Conservation (phyloP, 64 coral and sea anemone species). For the Montipora capricornis region DNA sequence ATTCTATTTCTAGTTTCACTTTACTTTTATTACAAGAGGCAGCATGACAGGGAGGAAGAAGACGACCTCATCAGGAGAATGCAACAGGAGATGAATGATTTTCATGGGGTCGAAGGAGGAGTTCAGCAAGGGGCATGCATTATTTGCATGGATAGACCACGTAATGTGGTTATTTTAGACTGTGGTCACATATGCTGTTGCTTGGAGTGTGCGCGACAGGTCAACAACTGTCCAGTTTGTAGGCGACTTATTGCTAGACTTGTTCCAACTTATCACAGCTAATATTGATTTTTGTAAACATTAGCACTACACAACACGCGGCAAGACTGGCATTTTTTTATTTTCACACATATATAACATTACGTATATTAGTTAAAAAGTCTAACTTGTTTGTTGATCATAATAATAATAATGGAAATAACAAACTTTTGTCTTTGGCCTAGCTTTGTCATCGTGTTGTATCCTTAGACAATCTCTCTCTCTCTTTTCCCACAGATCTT, state of each 20-base stretch:
- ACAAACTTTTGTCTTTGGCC: too few relatives aligned
- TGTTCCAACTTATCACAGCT: slow-evolving; percentile 85
- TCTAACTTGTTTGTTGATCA: too few relatives aligned
- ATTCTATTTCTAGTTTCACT: slow-evolving; percentile 76
- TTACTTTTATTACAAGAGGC: slow-evolving; percentile 71
- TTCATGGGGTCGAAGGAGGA: slow-evolving; percentile 6
- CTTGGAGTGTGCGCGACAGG: slow-evolving; percentile 62
- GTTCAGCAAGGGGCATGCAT: slow-evolving; percentile 80
- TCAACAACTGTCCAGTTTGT: slow-evolving; percentile 89
- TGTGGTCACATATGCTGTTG: slow-evolving; percentile 97
- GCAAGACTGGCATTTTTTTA: too few relatives aligned
- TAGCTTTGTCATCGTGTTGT: too few relatives aligned
- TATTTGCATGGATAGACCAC: slow-evolving; percentile 86
- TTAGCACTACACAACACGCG: background rate
- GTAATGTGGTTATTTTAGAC: slow-evolving; percentile 94
- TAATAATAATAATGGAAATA: too few relatives aligned
- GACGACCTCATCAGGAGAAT: slow-evolving; percentile 55
- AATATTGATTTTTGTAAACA: background rate
- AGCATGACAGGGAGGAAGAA: slow-evolving; percentile 57
- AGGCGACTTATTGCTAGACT: slow-evolving; percentile 77
- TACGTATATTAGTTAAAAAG: too few relatives aligned
- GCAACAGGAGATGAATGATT: slow-evolving; percentile 11
- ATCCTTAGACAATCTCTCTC: too few relatives aligned
- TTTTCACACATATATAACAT: too few relatives aligned
- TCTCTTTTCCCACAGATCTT: too few relatives aligned